Evolutionary conservation across 92 coral and sea anemone genomes (phyloP).

Genomic region (Porites evermanni): DNA sequence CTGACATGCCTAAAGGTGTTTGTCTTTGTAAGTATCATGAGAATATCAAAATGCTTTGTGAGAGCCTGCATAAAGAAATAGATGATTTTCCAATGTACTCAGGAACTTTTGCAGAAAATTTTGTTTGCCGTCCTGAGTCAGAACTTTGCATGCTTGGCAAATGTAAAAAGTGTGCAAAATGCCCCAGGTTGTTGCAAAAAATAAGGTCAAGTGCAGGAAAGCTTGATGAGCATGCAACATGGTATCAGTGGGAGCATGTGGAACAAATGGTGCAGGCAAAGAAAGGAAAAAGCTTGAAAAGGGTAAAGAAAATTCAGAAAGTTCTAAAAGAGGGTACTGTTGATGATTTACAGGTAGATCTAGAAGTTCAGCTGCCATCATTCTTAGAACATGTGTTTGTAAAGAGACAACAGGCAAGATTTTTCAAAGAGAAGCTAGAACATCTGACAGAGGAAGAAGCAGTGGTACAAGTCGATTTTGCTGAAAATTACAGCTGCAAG

Average conservation of each 20-base stretch:
- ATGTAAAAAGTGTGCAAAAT: slow-evolving; percentile 52
- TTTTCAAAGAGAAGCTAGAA: slow-evolving; percentile 53
- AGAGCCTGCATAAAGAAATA: slow-evolving; percentile 44
- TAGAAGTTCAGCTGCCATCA: slow-evolving; percentile 23
- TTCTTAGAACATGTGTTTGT: slow-evolving; percentile 50
- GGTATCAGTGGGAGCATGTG: slow-evolving; percentile 71
- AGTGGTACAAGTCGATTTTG: slow-evolving; percentile 73
- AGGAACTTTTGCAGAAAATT: slow-evolving; percentile 51
- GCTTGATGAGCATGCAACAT: slow-evolving; percentile 21
- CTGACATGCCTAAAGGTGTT: slow-evolving; percentile 46
- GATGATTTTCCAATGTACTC: slow-evolving; percentile 58
- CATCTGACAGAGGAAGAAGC: slow-evolving; percentile 56
- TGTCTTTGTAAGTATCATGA: slow-evolving; percentile 1
- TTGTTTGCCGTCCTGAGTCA: slow-evolving; percentile 68
- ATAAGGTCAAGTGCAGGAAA: slow-evolving; percentile 2
- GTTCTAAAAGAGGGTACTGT: slow-evolving; percentile 51
- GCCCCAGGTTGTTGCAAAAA: neutral
- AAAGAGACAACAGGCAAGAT: slow-evolving; percentile 64
- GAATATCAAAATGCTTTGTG: slow-evolving; percentile 42
- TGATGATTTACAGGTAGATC: slow-evolving; percentile 20
- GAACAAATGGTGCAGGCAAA: slow-evolving; percentile 10
- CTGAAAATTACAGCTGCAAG: slow-evolving; percentile 14
- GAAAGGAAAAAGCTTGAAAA: slow-evolving; percentile 19
- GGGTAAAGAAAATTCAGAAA: slow-evolving; percentile 36
- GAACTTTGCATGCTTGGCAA: slow-evolving; percentile 76